Conservation (phyloP, 2,797 vertebrate species). For the Tarsius wallacei region DNA sequence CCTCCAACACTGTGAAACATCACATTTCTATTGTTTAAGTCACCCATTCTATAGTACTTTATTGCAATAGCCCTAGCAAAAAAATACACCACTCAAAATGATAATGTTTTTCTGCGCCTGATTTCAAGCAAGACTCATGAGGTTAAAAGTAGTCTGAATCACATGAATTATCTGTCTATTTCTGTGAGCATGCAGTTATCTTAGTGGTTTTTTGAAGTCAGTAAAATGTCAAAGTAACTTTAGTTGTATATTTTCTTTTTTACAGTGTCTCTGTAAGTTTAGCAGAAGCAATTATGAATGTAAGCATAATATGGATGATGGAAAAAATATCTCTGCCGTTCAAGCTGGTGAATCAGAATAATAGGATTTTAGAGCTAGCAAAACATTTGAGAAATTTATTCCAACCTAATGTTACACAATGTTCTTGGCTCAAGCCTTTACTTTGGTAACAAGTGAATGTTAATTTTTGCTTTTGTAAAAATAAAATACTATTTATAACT, state of each 20-base stretch:
- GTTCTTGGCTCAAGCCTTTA: background rate
- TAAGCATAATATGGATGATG: background rate
- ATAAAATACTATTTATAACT: background rate
- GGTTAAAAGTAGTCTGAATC: background rate
- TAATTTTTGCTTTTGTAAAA: conserved; percentile 55
- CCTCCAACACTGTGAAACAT: background rate
- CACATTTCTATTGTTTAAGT: background rate
- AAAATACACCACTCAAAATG: background rate
- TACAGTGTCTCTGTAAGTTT: background rate
- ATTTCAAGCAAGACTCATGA: background rate
- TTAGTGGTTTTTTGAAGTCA: background rate
- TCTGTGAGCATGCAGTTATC: background rate
- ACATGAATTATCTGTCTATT: background rate
- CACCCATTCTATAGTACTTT: background rate
- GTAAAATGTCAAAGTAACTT: background rate
- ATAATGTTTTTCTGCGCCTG: background rate
- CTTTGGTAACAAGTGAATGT: background rate
- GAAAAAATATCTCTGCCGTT: background rate
- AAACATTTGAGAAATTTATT: conserved; percentile 45
- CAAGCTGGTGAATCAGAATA: background rate
- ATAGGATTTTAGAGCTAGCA: background rate
- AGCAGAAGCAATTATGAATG: background rate
- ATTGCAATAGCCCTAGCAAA: background rate
- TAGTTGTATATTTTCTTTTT: background rate
- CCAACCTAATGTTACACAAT: background rate